These are phyloP conservation scores for Amphibalanus amphitrite DNA, from an alignment of 1,140 invertebrate genomes.

Conservation along the genomic window DNA sequence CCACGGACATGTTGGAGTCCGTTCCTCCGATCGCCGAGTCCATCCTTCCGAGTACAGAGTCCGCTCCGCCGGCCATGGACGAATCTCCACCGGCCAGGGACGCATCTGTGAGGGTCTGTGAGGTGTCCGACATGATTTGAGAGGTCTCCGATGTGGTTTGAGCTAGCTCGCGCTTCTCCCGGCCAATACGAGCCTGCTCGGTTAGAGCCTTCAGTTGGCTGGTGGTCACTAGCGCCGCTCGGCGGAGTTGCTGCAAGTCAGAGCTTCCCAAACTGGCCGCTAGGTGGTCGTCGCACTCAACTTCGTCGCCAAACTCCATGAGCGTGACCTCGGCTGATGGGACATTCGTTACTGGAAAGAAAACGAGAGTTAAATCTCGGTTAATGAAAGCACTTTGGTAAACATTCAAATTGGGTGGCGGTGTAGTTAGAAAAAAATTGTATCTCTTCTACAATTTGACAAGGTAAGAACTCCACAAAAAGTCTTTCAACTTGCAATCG, in stretches of 20 bases:
- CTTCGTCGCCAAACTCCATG: constrained; percentile 23
- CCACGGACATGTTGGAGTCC: too few species aligned
- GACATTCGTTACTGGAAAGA: neutral
- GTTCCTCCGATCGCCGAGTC: too few species aligned
- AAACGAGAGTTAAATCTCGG: neutral
- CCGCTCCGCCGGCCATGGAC: neutral
- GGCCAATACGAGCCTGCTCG: constrained; percentile 23
- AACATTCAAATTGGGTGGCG: too few species aligned
- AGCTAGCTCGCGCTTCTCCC: too few species aligned
- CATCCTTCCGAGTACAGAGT: neutral
- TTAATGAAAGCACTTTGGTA: too few species aligned
- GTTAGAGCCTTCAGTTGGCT: constrained; percentile 28
- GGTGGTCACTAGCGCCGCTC: constrained; percentile 30
- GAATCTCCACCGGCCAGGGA: neutral
- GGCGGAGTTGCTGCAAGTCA: neutral
- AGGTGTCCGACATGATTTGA: too few species aligned
- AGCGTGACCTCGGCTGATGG: constrained; percentile 1
- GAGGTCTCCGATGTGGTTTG: too few species aligned
- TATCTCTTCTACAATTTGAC: too few species aligned
- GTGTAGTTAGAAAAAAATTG: too few species aligned
- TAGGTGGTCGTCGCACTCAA: constrained; percentile 17
- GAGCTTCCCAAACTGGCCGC: neutral
- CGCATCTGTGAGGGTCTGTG: too few species aligned
- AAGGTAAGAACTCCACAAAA: too few species aligned
- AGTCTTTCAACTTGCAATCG: too few species aligned